phyloP scores from a whole-genome alignment of 2,888 invertebrate genomes.

The Ditylenchus weischeri region DNA sequence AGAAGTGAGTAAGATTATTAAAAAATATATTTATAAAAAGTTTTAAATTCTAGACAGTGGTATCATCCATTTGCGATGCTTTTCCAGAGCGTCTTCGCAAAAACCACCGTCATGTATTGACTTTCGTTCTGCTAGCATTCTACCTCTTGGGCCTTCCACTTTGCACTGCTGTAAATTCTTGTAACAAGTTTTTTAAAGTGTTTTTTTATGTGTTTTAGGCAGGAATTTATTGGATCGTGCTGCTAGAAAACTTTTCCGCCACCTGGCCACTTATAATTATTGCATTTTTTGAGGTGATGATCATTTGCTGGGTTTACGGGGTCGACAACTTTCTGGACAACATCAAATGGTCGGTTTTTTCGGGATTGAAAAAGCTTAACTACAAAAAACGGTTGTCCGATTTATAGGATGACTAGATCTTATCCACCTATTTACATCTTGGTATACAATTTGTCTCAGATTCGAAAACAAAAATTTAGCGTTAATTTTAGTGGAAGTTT shows the following conservation, averaged over 20 bases:
- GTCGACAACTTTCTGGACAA: constrained; percentile 63
- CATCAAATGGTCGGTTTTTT: constrained; percentile 61
- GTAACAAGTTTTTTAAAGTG: neutral
- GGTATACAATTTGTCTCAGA: too few species aligned
- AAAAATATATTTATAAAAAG: too few species aligned
- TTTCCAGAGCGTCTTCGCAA: constrained; percentile 61
- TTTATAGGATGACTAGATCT: constrained; percentile 65
- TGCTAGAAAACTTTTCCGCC: constrained; percentile 64
- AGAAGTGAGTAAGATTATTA: too few species aligned
- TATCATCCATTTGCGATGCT: constrained; percentile 64
- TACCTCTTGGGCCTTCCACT: constrained; percentile 53
- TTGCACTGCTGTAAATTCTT: constrained; percentile 48
- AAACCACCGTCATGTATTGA: constrained; percentile 44
- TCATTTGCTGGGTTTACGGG: constrained; percentile 65
- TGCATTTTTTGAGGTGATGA: constrained; percentile 64
- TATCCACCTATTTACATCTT: constrained; percentile 65
- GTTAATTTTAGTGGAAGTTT: constrained; percentile 66
- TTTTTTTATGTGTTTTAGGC: constrained; percentile 40
- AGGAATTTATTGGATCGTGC: constrained; percentile 63
- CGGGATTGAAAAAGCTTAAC: too few species aligned
- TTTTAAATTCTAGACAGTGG: constrained; percentile 62
- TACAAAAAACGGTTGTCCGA: neutral
- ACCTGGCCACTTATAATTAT: constrained; percentile 64
- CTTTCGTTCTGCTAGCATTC: constrained; percentile 49
- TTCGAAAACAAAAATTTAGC: too few species aligned